These are phyloP conservation scores for Polypedilum vanderplanki DNA, from an alignment of 1,140 invertebrate genomes.

Conservation along the genomic window DNA sequence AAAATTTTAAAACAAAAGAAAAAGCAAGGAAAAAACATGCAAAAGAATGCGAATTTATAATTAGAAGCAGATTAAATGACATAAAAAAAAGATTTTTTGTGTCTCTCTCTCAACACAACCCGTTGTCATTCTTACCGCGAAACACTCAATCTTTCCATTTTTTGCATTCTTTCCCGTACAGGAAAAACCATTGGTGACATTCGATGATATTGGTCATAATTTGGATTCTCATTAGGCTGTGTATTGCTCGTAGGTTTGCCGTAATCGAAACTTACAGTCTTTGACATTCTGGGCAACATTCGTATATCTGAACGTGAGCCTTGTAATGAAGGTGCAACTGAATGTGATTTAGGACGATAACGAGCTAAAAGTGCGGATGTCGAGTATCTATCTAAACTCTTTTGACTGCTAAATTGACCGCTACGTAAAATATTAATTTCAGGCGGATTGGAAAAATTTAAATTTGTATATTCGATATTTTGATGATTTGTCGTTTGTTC, in stretches of 20 bases:
- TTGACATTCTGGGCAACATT: slow-evolving; percentile 38
- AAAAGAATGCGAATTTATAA: no score
- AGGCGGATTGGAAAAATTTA: neutral
- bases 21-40: no score
- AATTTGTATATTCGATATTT: no score
- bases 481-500: no score
- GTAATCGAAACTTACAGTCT: slow-evolving; percentile 45
- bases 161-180: slow-evolving; percentile 37
- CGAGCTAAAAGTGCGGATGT: slow-evolving; percentile 6
- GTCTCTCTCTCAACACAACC: neutral
- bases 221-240: slow-evolving; percentile 36
- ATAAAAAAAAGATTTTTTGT: no score
- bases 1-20: no score
- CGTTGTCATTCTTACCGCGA: slow-evolving; percentile 42
- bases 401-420: slow-evolving; percentile 24
- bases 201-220: slow-evolving; percentile 36
- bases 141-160: slow-evolving; percentile 43
- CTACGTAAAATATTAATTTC: neutral
- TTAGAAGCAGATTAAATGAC: no score
- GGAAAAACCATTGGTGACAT: slow-evolving; percentile 26
- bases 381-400: slow-evolving; percentile 23
- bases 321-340: slow-evolving; percentile 34
- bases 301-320: slow-evolving; percentile 32
- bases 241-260: slow-evolving; percentile 38
- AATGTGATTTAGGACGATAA: slow-evolving; percentile 36